Evolutionary conservation across 53 echinoderm and acorn worm species (phyloP), one percentile per base, ranked within the genome.

Genomic region (Echinarachnius parma): DNA sequence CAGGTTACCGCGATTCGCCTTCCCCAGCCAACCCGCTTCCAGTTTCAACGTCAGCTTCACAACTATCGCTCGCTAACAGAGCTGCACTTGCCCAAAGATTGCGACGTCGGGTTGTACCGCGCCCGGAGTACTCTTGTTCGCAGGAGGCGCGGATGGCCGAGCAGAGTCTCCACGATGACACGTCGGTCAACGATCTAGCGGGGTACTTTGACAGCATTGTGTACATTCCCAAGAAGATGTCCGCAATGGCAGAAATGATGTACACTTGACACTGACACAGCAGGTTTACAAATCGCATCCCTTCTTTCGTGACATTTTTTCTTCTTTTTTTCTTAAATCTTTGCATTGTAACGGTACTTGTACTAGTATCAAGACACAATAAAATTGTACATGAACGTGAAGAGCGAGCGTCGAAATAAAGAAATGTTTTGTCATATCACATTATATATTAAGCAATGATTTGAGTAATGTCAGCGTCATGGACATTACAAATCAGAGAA

Each of bases 221-320:
- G 13, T 87, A 96, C 72, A 96, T 96, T 56, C 96, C 96, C 1
- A 84, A 88, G 45, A 96, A 96, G 48, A 96, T 96, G 96, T 96
- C 96, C 0, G 80, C 81, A 22, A 96, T 96, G 96, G 96, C 96
- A 9, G 96, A 96, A 59, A 96, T 96, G 96, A 96, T 96, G 96
- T 96, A 96, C 47, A 96, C 96, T 62, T 90, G 70, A 69, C 70
- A 31, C 42, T 9, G 46, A 49, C 70, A n/a, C n/a, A n/a, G n/a
- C n/a, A n/a, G n/a, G n/a, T n/a, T n/a, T n/a, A n/a, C n/a, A n/a
- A n/a, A n/a, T n/a, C n/a, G n/a, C n/a, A n/a, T n/a, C n/a, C n/a
- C 9, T 28, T 28, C 5, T 21, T 4, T 5, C 53, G 20, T n/a
- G n/a, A n/a, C n/a, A n/a, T n/a, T n/a, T n/a, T n/a, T n/a, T n/a